Evolutionary conservation across 2,888 invertebrate genomes (phyloP).

Genomic region (Caenorhabditis angaria): DNA sequence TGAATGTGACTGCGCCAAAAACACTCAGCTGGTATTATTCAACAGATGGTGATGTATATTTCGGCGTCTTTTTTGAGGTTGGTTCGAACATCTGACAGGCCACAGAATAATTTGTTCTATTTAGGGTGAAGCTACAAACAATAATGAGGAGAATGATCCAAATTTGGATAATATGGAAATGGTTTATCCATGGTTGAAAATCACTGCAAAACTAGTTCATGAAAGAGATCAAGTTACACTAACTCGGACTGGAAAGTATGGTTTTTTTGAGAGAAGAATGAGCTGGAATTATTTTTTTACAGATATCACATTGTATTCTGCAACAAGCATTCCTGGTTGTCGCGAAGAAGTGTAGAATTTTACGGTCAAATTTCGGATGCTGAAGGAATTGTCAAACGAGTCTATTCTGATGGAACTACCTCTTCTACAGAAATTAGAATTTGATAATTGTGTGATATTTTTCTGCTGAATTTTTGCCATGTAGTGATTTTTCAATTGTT

Average conservation of each 20-base stretch:
- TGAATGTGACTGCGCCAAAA: slow-evolving; percentile 56
- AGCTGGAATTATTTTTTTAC: slow-evolving; percentile 19
- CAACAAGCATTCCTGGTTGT: slow-evolving; percentile 69
- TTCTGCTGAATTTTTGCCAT: background rate
- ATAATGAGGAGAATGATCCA: slow-evolving; percentile 43
- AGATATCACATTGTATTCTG: slow-evolving; percentile 65
- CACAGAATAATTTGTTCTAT: background rate
- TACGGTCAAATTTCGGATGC: slow-evolving; percentile 46
- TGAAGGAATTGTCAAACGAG: slow-evolving; percentile 40
- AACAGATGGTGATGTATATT: slow-evolving; percentile 70
- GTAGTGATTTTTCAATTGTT: slow-evolving; percentile 6
- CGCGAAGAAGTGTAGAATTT: slow-evolving; percentile 49
- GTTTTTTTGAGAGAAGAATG: background rate
- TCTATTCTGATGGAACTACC: slow-evolving; percentile 56
- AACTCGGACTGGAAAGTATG: slow-evolving; percentile 54
- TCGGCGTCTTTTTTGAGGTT: slow-evolving; percentile 69
- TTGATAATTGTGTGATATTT: slow-evolving; percentile 10
- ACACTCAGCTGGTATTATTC: slow-evolving; percentile 69
- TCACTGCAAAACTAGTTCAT: slow-evolving; percentile 70
- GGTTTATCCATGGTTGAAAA: slow-evolving; percentile 69
- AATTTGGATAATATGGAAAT: slow-evolving; percentile 65
- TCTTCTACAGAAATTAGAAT: slow-evolving; percentile 27
- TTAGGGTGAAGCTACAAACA: slow-evolving; percentile 33
- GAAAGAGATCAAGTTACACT: slow-evolving; percentile 62
- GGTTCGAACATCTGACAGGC: background rate